phyloP scores from a whole-genome alignment of 2,113 vertebrate genomes.

The Ictidomys tridecemlineatus region DNA sequence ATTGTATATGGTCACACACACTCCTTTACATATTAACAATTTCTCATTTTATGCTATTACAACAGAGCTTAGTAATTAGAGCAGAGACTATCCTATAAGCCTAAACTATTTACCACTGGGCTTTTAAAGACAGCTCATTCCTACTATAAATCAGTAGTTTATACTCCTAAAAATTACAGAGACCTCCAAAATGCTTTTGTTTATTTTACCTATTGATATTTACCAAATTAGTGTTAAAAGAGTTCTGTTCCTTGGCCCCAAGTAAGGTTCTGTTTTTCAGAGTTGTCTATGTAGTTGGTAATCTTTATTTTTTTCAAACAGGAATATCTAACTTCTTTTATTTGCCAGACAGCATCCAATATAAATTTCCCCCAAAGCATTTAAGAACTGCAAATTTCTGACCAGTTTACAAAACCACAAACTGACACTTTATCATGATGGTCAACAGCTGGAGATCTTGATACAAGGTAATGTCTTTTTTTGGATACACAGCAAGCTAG shows the following conservation, averaged over 20 bases:
- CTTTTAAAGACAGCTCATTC: background rate
- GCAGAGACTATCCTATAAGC: background rate
- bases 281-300: background rate
- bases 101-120: background rate
- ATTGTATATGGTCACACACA: background rate
- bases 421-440: conserved; percentile 92
- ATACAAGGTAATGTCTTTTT: background rate
- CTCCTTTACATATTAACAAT: background rate
- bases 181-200: background rate
- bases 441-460: background rate
- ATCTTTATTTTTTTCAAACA: conserved; percentile 85
- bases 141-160: background rate
- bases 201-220: background rate
- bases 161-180: background rate
- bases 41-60: background rate
- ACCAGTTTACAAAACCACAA: conserved; percentile 96
- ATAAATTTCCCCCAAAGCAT: conserved; percentile 95
- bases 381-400: conserved; percentile 97
- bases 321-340: conserved; percentile 99
- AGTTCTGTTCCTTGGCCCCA: background rate
- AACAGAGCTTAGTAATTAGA: background rate
- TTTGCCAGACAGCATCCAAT: conserved; percentile 97
- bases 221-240: background rate
- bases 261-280: background rate
- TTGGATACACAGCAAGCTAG: background rate